Evolutionary conservation across 2,113 vertebrate genomes (phyloP), one percentile per base, ranked within the genome.

Genomic region (Hydrolagus affinis): DNA sequence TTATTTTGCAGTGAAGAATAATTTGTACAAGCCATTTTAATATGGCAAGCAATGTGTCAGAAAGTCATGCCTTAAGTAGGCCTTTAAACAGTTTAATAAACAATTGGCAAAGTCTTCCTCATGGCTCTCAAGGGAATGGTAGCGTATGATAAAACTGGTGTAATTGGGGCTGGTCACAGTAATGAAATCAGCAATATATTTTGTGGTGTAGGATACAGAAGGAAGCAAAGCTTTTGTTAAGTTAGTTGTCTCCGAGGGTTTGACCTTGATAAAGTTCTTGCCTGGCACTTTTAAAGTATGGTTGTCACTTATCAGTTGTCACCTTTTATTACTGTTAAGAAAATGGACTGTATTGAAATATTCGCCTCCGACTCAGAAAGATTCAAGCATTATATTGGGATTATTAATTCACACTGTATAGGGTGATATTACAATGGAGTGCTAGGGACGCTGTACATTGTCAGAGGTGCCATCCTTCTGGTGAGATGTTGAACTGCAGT

Each of bases 31-130:
- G 59, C 7, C 23, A 64, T 28, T 30, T 80, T 80, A 80, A 80
- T 80, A 80, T 56, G 30, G 4, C 28, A 59, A 80, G 59, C 59
- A 56, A 75, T 23, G 17, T 64, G 7, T 23, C 77, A 59, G 77
- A 80, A 60, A 28, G n/a, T 28, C 23, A 8, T 64, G 59, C n/a
- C 59, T 64, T 80, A 60, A 28, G n/a, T 64, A 80, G 25, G 14
- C 60, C 77, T 80, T 80, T 62, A 80, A 80, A 25, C 64, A 64
- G 62, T 80, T 80, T 80, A 80, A 80, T 80, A 80, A 80, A 80
- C 59, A 15, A 7, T 28, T 80, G 77, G 77, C 28, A 60, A 80
- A 80, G n/a, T 64, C 77, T 80, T 62, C 59, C 64, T 80, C 57
- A 25, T 62, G 23, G 12, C 17, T 28, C 77, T 80, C 77, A 64